Percentiles rank a stretch among this genome's conserved stretches.
Evolutionary conservation across 2,797 vertebrate species (phyloP).

Genomic region (Parotocinclus haroldoi): DNA sequence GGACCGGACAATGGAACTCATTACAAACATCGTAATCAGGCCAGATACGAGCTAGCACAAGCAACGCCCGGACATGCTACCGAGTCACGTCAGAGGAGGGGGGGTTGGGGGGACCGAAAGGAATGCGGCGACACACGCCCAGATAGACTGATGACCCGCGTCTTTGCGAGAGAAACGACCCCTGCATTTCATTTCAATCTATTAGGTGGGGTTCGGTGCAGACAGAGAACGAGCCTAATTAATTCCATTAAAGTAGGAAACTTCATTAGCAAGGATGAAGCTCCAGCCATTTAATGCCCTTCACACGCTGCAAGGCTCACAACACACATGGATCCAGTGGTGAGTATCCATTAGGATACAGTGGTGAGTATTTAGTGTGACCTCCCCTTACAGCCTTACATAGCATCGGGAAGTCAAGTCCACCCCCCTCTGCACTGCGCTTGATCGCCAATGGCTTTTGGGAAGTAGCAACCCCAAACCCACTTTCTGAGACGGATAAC

Average conservation of each 20-base stretch:
- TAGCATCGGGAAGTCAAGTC: too few relatives aligned
- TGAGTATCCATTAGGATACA: too few relatives aligned
- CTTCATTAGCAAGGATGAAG: slow-evolving; percentile 59
- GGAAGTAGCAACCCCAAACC: too few relatives aligned
- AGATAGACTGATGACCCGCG: slow-evolving; percentile 58
- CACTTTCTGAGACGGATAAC: too few relatives aligned
- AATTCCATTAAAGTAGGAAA: slow-evolving; percentile 64
- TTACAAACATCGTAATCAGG: slow-evolving; percentile 8
- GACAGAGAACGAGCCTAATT: slow-evolving; percentile 66
- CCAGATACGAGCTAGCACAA: not conserved
- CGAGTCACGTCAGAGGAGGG: too few relatives aligned
- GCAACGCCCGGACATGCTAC: not conserved
- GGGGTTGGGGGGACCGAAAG: too few relatives aligned
- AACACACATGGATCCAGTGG: slow-evolving; percentile 7
- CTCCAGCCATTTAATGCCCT: slow-evolving; percentile 36
- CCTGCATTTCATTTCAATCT: slow-evolving; percentile 64
- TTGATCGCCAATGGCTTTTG: too few relatives aligned
- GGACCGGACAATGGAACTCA: not conserved
- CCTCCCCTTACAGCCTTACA: too few relatives aligned
- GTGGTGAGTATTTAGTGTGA: too few relatives aligned
- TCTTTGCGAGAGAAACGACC: slow-evolving; percentile 51
- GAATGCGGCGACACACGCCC: too few relatives aligned
- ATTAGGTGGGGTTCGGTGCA: slow-evolving; percentile 62
- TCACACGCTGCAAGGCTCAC: slow-evolving; percentile 21
- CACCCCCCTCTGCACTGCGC: too few relatives aligned